Base-by-base conservation (phyloP, 2,888 invertebrate species). In the Drosophila monieri region DNA sequence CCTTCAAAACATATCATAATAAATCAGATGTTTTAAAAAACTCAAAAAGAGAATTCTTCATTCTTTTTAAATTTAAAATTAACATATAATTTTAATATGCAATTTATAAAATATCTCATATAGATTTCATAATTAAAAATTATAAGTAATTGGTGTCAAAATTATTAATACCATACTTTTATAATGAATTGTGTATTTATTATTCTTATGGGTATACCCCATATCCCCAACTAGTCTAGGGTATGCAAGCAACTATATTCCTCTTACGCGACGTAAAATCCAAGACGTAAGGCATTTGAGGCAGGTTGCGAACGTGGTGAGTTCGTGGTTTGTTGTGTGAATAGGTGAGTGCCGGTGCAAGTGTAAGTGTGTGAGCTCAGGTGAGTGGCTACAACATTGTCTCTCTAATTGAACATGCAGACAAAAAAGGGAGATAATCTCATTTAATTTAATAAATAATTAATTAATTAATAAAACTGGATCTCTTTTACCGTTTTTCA, bases 361-460 rank as follows among this genome's bases (percentile, higher is more conserved):
- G 53, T 47, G 51, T 35, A 41, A 10, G 39, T 67, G 62, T 64
- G 70, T 67, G 66, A 47, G 58, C 70, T 60, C 71, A 57, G 44
- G 80, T 75, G 65, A 78, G 78, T 53, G 76, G 74, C 72, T 84
- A 74, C 84, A 84, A 73, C 71, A 66, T 72, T 79, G 58, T 44
- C 69, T 44, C 61, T 66, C 51, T 51, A 59, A 59, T 51, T 64
- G 46, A 59, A 46, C 44, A 51, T 49, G n/a, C 51, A 64, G 30
- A 12, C 21, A 9, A 9, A 10, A 23, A 10, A 9, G 27, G 27
- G 9, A 3, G 27, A 27, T 27, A 9, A 27, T 27, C 8, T 27
- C 8, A 27, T 27, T 0, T 27, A 27, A 27, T 9, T 6, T 27
- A 56, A 56, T 39, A 43, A 21, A 35, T 2, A n/a, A n/a, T n/a